Percentiles rank a stretch among this genome's conserved stretches.
These are phyloP conservation scores for Parapristionchus giblindavisi DNA, from an alignment of 2,888 invertebrate species.

Conservation along the genomic window DNA sequence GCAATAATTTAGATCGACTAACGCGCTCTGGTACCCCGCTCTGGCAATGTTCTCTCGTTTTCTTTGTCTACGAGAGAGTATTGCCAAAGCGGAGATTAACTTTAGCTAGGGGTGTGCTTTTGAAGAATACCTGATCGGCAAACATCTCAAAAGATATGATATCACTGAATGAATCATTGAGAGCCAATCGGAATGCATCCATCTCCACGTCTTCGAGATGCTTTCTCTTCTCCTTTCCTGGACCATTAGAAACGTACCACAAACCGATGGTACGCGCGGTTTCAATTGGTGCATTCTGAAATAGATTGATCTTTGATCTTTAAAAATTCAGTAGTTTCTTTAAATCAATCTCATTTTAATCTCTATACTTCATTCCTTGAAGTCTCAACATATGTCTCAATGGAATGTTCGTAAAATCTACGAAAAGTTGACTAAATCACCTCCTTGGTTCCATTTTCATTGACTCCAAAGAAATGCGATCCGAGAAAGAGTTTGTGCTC, in stretches of 20 bases:
- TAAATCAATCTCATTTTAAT: background rate
- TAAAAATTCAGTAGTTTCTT: background rate
- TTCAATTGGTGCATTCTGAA: slow-evolving; percentile 54
- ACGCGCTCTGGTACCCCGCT: too few species aligned
- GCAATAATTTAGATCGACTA: too few species aligned
- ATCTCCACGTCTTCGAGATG: slow-evolving; percentile 54
- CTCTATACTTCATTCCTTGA: background rate
- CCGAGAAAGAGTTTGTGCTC: slow-evolving; percentile 39
- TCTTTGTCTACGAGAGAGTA: too few species aligned
- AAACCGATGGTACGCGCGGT: slow-evolving; percentile 55
- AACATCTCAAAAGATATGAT: slow-evolving; percentile 59
- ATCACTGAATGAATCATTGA: slow-evolving; percentile 48
- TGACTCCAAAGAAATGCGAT: slow-evolving; percentile 65
- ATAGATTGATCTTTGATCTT: background rate
- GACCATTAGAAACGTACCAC: slow-evolving; percentile 63
- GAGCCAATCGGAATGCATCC: slow-evolving; percentile 51
- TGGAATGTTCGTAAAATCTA: too few species aligned
- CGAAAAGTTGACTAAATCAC: background rate
- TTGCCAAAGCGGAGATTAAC: too few species aligned
- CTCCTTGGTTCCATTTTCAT: slow-evolving; percentile 39
- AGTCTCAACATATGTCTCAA: background rate
- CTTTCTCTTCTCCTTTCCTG: slow-evolving; percentile 45
- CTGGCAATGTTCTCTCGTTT: too few species aligned
- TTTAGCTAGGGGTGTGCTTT: too few species aligned
- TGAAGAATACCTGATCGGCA: slow-evolving; percentile 54